phyloP scores from a whole-genome alignment of 2,888 invertebrate genomes.

The Drosophila setosimentum region DNA sequence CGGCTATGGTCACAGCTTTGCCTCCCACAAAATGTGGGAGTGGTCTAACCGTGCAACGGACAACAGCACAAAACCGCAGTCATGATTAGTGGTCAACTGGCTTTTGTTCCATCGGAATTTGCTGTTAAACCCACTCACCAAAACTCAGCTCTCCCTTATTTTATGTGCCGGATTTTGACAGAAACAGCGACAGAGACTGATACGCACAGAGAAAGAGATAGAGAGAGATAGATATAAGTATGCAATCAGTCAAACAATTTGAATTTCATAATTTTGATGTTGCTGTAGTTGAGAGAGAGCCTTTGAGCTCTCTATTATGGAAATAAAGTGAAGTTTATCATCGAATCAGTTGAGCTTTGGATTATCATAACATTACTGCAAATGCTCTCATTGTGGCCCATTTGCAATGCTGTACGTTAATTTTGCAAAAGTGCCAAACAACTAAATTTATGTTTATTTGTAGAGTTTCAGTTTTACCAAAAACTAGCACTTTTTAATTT shows the following conservation, averaged over 20 bases:
- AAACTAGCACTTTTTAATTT: background rate
- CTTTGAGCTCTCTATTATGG: background rate
- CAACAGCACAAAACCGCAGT: slow-evolving; percentile 58
- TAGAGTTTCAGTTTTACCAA: background rate
- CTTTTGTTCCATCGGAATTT: slow-evolving; percentile 52
- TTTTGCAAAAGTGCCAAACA: background rate
- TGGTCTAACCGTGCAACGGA: slow-evolving; percentile 41
- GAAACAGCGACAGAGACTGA: background rate
- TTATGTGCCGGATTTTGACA: slow-evolving; percentile 24
- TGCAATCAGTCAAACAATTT: slow-evolving; percentile 9
- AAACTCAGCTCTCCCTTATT: background rate
- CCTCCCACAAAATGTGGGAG: slow-evolving; percentile 18
- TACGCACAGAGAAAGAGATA: background rate
- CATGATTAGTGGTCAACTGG: slow-evolving; percentile 78
- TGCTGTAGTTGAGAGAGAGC: slow-evolving; percentile 1
- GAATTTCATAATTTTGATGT: slow-evolving; percentile 30
- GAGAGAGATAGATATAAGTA: background rate
- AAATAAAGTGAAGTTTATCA: background rate
- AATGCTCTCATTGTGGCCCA: background rate
- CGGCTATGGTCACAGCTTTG: slow-evolving; percentile 23
- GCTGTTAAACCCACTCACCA: slow-evolving; percentile 4
- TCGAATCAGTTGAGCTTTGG: background rate
- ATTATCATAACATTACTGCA: background rate
- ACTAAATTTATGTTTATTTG: background rate
- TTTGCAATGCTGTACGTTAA: background rate